Evolutionary conservation across 2,888 invertebrate species (phyloP), one percentile per base, ranked within the genome.

Genomic region (Drosophila fungiperda): DNA sequence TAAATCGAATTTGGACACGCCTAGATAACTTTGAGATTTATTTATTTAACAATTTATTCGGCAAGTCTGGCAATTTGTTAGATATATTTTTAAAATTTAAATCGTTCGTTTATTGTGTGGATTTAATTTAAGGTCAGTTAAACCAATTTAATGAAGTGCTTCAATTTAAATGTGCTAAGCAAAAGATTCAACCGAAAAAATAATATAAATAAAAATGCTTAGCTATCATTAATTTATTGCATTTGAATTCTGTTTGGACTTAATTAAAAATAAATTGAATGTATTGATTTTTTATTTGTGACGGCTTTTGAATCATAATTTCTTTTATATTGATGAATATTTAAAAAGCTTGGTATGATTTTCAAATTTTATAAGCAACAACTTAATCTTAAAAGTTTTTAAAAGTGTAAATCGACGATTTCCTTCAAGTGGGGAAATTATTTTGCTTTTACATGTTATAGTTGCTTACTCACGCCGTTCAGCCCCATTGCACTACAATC

Each of bases 11-110:
- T 84, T 76, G 72, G 79, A 81, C 82, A 83, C 87, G 83, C 87
- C 87, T 87, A 82, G 87, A 81, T 87, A 84, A 76, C 85, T 83
- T 87, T 83, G 62, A 84, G 87, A 83, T 83, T 83, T 87, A 87
- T 87, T 87, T 87, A 79, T 82, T 83, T 87, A 70, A 72, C 73
- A 71, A 87, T 87, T 78, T 71, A 71, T 68, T 58, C 73, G 79
- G 67, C 76, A 62, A 76, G 70, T 68, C 68, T 52, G 45, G 58
- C 82, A 69, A 87, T 79, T 87, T 87, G 84, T 82, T 70, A 64
- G 68, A 63, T 48, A 58, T 63, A 45, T 62, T 60, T 59, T 55
- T 42, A 32, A 35, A 76, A 68, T 49, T 61, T 42, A 61, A 71
- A 61, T 33, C 52, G 1, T 38, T 53, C 35, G 62, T 15, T 38